phyloP scores from a whole-genome alignment of 2,797 vertebrate species.

The Lepilemur septentrionalis region DNA sequence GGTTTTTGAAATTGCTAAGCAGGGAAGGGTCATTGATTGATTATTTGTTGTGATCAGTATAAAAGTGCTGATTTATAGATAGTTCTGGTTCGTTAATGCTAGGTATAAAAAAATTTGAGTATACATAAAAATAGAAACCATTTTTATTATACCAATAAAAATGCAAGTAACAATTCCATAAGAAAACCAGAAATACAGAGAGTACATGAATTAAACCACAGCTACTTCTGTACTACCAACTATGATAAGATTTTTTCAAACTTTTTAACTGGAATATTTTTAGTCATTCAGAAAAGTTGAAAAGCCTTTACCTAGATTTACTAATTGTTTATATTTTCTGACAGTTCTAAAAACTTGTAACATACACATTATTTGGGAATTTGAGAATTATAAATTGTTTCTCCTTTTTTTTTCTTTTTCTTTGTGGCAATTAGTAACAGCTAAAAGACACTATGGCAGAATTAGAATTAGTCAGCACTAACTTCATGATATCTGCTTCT shows the following conservation, averaged over 20 bases:
- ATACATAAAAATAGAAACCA: neutral
- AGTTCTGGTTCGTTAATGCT: neutral
- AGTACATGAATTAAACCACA: neutral
- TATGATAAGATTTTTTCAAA: neutral
- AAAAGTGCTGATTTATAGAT: neutral
- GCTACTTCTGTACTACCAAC: conserved; percentile 10
- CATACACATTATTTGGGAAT: neutral
- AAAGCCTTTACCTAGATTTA: neutral
- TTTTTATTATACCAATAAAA: conserved; percentile 29
- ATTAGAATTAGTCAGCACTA: conserved; percentile 6
- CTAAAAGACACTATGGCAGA: neutral
- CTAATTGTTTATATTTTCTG: conserved; percentile 9
- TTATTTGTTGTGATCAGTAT: conserved; percentile 16
- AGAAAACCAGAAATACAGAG: neutral
- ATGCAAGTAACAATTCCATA: neutral
- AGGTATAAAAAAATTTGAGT: neutral
- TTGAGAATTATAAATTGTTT: conserved; percentile 32
- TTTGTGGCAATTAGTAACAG: conserved; percentile 30
- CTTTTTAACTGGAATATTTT: conserved; percentile 36
- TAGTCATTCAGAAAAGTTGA: neutral
- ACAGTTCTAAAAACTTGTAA: conserved; percentile 3
- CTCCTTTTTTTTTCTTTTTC: neutral
- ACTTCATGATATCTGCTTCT: neutral
- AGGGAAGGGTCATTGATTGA: neutral
- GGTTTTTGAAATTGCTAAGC: neutral